These are phyloP conservation scores for Nasonia oneida DNA, from an alignment of 2,888 invertebrate genomes.

Conservation along the genomic window DNA sequence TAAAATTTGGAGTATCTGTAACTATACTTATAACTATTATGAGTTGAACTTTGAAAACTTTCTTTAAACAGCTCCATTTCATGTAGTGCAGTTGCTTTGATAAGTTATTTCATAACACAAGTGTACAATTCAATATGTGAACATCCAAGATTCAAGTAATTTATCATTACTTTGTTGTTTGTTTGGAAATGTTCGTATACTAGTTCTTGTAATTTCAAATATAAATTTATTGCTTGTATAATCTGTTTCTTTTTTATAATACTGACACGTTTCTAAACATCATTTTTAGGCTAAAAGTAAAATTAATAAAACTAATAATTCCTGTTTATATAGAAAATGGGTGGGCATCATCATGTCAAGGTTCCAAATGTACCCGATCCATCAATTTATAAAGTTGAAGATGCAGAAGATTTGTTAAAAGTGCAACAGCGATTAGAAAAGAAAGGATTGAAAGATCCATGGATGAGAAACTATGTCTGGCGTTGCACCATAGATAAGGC, in stretches of 20 bases:
- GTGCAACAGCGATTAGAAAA: slow-evolving; percentile 84
- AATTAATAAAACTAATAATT: background rate
- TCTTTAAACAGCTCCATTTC: background rate
- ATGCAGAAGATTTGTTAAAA: slow-evolving; percentile 84
- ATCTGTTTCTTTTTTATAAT: no score
- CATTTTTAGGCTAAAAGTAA: no score
- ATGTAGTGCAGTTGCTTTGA: background rate
- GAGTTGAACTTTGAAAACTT: background rate
- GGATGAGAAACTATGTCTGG: slow-evolving; percentile 95
- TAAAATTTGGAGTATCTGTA: no score
- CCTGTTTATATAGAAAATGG: slow-evolving; percentile 76
- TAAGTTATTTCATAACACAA: background rate
- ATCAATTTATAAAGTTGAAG: slow-evolving; percentile 86
- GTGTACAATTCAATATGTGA: background rate
- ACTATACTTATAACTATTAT: background rate
- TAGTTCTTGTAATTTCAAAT: background rate
- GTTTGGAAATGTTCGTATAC: background rate
- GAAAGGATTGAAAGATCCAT: slow-evolving; percentile 90
- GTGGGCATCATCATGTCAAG: slow-evolving; percentile 81
- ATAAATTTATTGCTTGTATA: background rate
- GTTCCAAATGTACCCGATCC: slow-evolving; percentile 85
- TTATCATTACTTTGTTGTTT: background rate
- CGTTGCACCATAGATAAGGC: slow-evolving; percentile 9
- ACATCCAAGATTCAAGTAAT: background rate
- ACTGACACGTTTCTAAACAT: no score